Conservation (phyloP, 2,113 vertebrate genomes). For the Catharus bicknelli region DNA sequence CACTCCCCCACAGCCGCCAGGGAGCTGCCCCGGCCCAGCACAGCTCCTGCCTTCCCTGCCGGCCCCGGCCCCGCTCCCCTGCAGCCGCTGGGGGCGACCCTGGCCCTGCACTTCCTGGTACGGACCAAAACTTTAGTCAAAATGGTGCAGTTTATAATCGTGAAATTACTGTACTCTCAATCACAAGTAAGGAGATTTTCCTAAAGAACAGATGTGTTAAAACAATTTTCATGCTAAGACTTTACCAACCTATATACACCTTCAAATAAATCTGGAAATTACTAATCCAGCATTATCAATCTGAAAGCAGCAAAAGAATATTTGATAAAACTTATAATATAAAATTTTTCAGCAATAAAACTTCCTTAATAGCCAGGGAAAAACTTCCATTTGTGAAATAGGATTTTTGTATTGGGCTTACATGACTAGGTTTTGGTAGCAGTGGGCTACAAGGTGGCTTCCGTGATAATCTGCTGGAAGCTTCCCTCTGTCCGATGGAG, state of each 20-base stretch:
- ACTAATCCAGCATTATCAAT: neutral
- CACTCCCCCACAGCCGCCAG: too few species aligned
- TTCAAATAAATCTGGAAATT: neutral
- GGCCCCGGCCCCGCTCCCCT: too few species aligned
- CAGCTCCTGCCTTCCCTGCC: too few species aligned
- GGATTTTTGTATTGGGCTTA: neutral
- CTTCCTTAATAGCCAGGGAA: neutral
- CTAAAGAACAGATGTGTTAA: neutral
- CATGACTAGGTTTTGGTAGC: neutral
- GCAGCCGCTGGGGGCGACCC: too few species aligned
- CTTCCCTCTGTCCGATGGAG: rapidly evolving
- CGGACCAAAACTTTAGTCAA: too few species aligned
- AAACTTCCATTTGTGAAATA: neutral
- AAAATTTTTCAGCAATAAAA: neutral
- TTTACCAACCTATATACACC: neutral
- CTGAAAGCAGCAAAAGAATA: neutral
- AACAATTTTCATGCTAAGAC: neutral
- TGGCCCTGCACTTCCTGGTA: too few species aligned
- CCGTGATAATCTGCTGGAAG: neutral
- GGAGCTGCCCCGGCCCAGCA: too few species aligned
- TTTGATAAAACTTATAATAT: neutral
- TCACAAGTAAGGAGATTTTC: neutral
- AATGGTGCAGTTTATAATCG: too few species aligned
- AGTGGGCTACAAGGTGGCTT: neutral
- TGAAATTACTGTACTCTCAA: neutral